These are phyloP conservation scores for Sterna hirundo DNA, from an alignment of 2,113 vertebrate genomes.

Conservation along the genomic window DNA sequence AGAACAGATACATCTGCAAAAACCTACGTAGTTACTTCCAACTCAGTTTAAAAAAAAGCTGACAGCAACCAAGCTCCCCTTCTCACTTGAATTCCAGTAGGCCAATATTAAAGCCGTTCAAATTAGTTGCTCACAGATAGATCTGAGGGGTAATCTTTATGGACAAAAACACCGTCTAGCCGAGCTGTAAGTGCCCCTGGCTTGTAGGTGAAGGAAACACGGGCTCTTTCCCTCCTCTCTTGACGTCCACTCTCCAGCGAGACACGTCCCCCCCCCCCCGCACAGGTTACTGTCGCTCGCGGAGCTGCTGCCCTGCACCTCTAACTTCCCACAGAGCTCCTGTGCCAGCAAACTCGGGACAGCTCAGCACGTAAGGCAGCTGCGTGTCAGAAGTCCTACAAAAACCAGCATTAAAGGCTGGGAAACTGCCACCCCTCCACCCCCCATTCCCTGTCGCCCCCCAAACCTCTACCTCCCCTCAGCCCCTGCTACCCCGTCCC, in stretches of 20 bases:
- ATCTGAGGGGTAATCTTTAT: fast-evolving
- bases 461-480: neutral
- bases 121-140: neutral
- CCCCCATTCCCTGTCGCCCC: neutral
- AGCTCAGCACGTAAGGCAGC: neutral
- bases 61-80: neutral
- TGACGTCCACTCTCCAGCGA: neutral
- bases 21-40: neutral
- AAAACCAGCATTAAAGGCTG: neutral
- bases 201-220: neutral
- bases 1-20: neutral
- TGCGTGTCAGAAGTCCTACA: fast-evolving
- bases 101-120: neutral
- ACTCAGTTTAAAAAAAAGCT: neutral
- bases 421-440: no score
- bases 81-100: neutral
- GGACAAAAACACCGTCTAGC: neutral
- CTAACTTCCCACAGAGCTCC: neutral
- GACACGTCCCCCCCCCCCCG: neutral
- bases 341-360: neutral
- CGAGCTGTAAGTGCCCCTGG: neutral
- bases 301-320: neutral
- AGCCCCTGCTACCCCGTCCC: neutral
- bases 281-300: neutral
- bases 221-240: neutral